phyloP scores from a whole-genome alignment of 2,888 invertebrate species.

The Acrobasis repandana region DNA sequence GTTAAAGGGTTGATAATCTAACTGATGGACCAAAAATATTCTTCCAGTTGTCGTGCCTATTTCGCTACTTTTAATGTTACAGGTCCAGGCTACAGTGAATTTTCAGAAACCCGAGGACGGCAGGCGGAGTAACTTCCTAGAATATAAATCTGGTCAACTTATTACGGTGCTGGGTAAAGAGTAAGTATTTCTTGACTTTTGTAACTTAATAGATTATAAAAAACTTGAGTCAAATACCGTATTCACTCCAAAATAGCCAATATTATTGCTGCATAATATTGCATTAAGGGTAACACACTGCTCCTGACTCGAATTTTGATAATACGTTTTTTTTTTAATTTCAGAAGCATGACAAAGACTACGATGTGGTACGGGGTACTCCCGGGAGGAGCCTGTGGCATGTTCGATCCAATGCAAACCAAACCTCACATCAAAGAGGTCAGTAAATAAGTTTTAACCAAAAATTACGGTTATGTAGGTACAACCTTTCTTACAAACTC shows the following conservation, averaged over 20 bases:
- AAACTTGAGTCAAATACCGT: no score
- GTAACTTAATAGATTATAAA: no score
- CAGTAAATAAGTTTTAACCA: not conserved
- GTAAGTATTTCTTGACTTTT: constrained; percentile 47
- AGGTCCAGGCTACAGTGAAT: constrained; percentile 88
- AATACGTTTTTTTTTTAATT: constrained; percentile 31
- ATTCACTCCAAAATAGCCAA: no score
- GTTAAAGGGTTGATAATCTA: no score
- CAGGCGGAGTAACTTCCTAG: constrained; percentile 86
- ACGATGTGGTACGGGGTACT: constrained; percentile 96
- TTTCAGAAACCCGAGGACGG: constrained; percentile 70
- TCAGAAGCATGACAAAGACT: constrained; percentile 79
- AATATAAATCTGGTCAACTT: constrained; percentile 93
- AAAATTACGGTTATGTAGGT: no score
- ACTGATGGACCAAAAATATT: no score
- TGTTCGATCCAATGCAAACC: constrained; percentile 94
- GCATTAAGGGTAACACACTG: no score
- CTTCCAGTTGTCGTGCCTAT: no score
- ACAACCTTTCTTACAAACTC: no score
- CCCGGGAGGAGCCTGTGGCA: constrained; percentile 94
- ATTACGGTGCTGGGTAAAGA: constrained; percentile 90
- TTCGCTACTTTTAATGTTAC: not conserved
- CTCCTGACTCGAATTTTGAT: no score
- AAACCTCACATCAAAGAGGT: constrained; percentile 85
- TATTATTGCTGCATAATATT: no score